Base-by-base conservation (phyloP, 2,113 vertebrate species). In the Actenoides lindsayi region DNA sequence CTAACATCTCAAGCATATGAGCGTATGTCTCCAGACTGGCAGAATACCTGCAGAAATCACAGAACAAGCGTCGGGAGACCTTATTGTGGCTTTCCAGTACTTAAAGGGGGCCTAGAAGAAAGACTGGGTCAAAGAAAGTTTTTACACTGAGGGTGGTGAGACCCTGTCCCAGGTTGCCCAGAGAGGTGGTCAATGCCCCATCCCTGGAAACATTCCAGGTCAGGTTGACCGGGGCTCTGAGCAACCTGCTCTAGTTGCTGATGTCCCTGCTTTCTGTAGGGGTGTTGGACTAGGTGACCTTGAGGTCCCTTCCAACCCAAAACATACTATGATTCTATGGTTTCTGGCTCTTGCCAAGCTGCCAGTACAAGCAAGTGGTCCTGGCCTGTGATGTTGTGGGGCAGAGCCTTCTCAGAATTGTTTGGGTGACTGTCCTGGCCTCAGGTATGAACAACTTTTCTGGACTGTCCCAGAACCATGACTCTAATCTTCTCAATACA, bases 381-480 rank as follows among this genome's bases (percentile, higher is more conserved):
- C 56, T 78, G n/a, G 42, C 9, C 24, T 33, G 30, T 1, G 3
- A 33, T 2, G 3, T 0, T 16, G 48, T 24, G 16, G 15, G 24
- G 27, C 44, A 76, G 44, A 59, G 30, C 30, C n/a, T 73, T 59
- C 60, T 62, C n/a, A 42, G 54, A 59, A 30, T 42, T 46, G 24
- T 46, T 35, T 27, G 7, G 9, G n/a, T 44, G n/a, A 70, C 24
- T 51, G 23, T 62, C 56, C 67, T 42, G 68, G 46, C 48, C 37
- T 59, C 42, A 12, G 57, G 19, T 50, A 13, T 48, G 59, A 63
- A 24, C 6, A 70, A 50, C 16, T 41, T 86, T 44, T 70, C 83
- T 69, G 25, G 9, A 28, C 24, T 62, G 39, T 20, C 15, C 18
- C 59, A 65, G 27, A 79, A 44, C 4, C 8, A 16, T 10, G 20